phyloP scores from a whole-genome alignment of 2,888 invertebrate genomes.

The Amblyjoppa fuscipennis region DNA sequence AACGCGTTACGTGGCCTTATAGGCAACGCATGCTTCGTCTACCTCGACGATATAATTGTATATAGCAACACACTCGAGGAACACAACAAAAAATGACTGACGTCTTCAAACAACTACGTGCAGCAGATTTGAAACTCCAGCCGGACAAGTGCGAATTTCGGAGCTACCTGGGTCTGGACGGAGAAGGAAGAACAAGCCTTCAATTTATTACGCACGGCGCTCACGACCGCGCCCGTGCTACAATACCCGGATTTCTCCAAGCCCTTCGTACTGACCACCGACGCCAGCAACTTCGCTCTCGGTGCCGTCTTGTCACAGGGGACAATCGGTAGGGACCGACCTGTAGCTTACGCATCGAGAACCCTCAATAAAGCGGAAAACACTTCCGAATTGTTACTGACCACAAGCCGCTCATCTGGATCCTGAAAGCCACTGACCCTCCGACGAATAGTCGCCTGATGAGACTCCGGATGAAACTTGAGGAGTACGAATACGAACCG shows the following conservation, averaged over 20 bases:
- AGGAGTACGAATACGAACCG: constrained; percentile 62
- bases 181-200: constrained; percentile 41
- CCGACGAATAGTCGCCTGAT: constrained; percentile 34
- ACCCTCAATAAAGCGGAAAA: constrained; percentile 41
- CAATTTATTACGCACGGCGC: constrained; percentile 4
- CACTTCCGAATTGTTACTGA: constrained; percentile 63
- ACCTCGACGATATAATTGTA: constrained; percentile 33
- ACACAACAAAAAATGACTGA: constrained; percentile 2
- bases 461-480: constrained; percentile 54
- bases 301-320: constrained; percentile 59
- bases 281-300: constrained; percentile 33
- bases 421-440: constrained; percentile 50
- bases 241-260: constrained; percentile 48
- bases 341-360: constrained; percentile 33
- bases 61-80: constrained; percentile 18
- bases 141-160: constrained; percentile 36
- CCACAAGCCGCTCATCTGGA: constrained; percentile 61
- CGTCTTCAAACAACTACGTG: neutral
- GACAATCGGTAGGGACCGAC: constrained; percentile 35
- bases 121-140: constrained; percentile 11
- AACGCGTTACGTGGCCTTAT: constrained; percentile 8
- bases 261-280: constrained; percentile 49
- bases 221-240: constrained; percentile 31
- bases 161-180: neutral
- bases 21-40: constrained; percentile 17